These are phyloP conservation scores for Hololepta plana DNA, from an alignment of 2,888 invertebrate genomes.

Conservation along the genomic window DNA sequence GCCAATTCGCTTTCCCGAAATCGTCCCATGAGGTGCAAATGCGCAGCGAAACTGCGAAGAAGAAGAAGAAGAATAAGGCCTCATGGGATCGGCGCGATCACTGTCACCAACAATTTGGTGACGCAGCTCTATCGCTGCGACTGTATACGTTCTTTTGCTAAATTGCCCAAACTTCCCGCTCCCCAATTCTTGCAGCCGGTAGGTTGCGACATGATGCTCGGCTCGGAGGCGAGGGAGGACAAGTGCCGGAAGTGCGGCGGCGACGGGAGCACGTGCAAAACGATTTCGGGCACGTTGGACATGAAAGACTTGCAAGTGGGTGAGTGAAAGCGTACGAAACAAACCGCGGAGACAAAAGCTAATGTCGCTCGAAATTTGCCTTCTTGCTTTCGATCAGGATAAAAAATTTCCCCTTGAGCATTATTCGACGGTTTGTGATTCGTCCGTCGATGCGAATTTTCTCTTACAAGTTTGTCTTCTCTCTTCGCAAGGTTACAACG, in stretches of 20 bases:
- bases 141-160: background rate
- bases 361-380: no score
- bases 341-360: no score
- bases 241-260: constrained; percentile 87
- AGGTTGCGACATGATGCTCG: constrained; percentile 89
- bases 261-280: constrained; percentile 73
- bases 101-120: no score
- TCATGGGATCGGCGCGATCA: no score
- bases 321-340: no score
- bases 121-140: no score
- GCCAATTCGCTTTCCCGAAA: no score
- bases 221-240: constrained; percentile 72
- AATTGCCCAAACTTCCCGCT: background rate
- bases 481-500: constrained; percentile 82
- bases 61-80: no score
- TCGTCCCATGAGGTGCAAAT: no score
- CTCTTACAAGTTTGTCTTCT: constrained; percentile 8
- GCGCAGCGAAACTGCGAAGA: no score
- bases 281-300: constrained; percentile 50
- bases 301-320: constrained; percentile 56
- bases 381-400: no score
- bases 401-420: no score
- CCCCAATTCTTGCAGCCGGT: constrained; percentile 43
- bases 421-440: background rate
- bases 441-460: background rate